Conservation (phyloP, 1,140 invertebrate genomes). For the Triops longicaudatus region DNA sequence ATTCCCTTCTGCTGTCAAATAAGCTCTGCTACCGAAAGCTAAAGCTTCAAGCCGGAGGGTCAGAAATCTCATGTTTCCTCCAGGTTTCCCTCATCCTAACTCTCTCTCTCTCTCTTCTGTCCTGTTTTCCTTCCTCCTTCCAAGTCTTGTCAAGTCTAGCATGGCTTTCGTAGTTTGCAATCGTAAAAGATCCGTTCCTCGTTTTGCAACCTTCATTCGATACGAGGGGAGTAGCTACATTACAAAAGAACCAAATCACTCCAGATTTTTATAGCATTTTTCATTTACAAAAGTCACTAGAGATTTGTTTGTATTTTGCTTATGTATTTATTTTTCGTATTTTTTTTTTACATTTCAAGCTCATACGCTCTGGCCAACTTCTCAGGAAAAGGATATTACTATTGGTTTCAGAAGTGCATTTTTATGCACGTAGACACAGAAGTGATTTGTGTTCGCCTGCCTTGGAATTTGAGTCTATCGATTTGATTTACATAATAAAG, state of each 20-base stretch:
- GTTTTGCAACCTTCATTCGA: not conserved
- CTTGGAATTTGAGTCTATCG: no score
- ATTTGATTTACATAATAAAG: no score
- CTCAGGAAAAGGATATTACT: no score
- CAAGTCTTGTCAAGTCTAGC: not conserved
- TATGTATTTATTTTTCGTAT: no score
- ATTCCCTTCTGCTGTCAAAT: conserved; percentile 9
- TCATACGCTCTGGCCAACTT: no score
- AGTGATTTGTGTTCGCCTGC: no score
- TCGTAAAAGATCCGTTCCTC: not conserved
- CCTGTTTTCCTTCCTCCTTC: not conserved
- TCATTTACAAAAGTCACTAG: no score
- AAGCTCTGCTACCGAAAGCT: conserved; percentile 11
- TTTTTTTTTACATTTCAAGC: no score
- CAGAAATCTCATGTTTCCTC: not conserved
- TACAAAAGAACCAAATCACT: not conserved
- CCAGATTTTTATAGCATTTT: no score
- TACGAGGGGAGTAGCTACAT: not conserved
- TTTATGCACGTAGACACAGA: no score
- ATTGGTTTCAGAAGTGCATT: no score
- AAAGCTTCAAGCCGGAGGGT: not conserved
- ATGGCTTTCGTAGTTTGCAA: not conserved
- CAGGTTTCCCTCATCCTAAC: not conserved
- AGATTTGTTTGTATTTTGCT: no score
- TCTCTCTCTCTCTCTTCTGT: not conserved